Percentiles rank a stretch among this genome's conserved stretches.
Evolutionary conservation across 2,888 invertebrate genomes (phyloP).

Genomic region (Trissonchulus latispiculum): DNA sequence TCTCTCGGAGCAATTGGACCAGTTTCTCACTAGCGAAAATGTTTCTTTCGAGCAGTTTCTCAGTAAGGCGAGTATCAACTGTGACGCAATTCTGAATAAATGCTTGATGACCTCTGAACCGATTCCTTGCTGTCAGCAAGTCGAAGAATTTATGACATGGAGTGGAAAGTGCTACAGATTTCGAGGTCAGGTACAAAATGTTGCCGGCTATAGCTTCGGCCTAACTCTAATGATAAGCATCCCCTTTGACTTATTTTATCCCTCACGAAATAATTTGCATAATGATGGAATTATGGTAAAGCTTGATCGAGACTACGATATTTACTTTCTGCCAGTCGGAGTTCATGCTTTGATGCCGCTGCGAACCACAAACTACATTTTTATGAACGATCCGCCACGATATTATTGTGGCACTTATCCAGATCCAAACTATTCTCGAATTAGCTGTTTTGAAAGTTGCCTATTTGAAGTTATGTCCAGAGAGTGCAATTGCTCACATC

Average conservation of each 20-base stretch:
- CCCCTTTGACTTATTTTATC: neutral
- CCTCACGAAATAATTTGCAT: neutral
- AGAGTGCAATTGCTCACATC: neutral
- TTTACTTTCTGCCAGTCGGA: neutral
- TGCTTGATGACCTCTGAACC: neutral
- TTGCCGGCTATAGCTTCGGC: neutral
- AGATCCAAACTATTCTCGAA: neutral
- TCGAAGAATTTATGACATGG: neutral
- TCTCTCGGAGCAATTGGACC: neutral
- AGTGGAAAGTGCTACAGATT: neutral
- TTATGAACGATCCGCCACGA: neutral
- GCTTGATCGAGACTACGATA: neutral
- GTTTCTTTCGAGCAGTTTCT: neutral
- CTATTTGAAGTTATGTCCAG: neutral
- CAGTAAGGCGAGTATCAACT: neutral
- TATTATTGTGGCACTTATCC: neutral
- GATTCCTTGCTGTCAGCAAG: neutral
- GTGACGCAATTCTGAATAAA: neutral
- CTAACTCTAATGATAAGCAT: neutral
- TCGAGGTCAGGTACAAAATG: neutral
- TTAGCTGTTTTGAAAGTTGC: neutral
- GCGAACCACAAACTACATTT: neutral
- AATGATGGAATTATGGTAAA: neutral
- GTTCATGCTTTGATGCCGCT: conserved; percentile 1
- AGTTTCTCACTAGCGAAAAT: neutral